Conservation (phyloP, 2,797 vertebrate genomes). For the Epinephelus coioides region DNA sequence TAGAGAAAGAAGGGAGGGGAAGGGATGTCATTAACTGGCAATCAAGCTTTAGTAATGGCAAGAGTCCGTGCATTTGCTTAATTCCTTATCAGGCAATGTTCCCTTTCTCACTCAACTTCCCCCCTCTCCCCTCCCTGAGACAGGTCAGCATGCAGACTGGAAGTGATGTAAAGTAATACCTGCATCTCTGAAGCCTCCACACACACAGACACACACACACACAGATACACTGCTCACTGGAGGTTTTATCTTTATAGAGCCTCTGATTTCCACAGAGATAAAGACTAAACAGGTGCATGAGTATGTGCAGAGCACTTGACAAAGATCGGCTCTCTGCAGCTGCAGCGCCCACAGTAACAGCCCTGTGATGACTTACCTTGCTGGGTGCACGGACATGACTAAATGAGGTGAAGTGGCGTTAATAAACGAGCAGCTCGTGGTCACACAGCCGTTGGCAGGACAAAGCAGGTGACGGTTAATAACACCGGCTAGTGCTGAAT, state of each 20-base stretch:
- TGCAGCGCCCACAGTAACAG: slow-evolving; percentile 30
- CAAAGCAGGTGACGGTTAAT: slow-evolving; percentile 58
- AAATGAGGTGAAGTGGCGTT: slow-evolving; percentile 20
- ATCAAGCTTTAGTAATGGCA: slow-evolving; percentile 61
- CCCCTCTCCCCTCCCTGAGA: slow-evolving; percentile 16
- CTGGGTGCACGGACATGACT: slow-evolving; percentile 16
- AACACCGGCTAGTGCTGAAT: slow-evolving; percentile 9
- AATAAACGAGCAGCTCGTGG: not conserved
- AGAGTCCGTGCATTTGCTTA: slow-evolving; percentile 60
- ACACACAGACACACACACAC: not conserved
- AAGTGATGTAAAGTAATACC: slow-evolving; percentile 43
- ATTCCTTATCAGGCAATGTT: slow-evolving; percentile 78
- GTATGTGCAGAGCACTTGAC: slow-evolving; percentile 26
- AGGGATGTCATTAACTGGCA: slow-evolving; percentile 62
- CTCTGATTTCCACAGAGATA: slow-evolving; percentile 44
- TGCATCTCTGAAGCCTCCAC: slow-evolving; percentile 30
- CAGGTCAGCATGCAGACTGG: slow-evolving; percentile 57
- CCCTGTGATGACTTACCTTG: slow-evolving; percentile 39
- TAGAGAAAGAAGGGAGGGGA: slow-evolving; percentile 11
- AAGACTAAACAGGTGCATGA: slow-evolving; percentile 59
- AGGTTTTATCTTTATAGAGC: slow-evolving; percentile 32
- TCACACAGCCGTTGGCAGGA: slow-evolving; percentile 44
- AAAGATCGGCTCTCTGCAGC: slow-evolving; percentile 47
- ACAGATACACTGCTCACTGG: not conserved
- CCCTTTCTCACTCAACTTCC: slow-evolving; percentile 43